These are phyloP conservation scores for Teleogryllus oceanicus DNA, from an alignment of 2,888 invertebrate species.

Conservation along the genomic window DNA sequence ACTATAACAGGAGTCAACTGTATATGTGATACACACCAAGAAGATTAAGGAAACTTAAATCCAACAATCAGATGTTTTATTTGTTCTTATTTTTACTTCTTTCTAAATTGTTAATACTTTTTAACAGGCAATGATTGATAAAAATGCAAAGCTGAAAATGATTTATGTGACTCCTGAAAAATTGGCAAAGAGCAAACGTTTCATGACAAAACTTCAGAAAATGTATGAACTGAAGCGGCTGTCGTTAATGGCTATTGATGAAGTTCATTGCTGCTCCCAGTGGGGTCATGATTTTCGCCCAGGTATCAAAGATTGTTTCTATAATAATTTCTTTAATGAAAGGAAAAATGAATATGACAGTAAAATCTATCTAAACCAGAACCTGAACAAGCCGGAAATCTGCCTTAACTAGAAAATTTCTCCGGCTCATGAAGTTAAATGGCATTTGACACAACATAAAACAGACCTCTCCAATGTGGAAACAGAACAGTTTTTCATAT, in stretches of 20 bases:
- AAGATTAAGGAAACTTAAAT: background rate
- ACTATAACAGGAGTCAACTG: too few species aligned
- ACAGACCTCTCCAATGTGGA: too few species aligned
- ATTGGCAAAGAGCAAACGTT: conserved; percentile 79
- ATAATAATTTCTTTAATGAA: too few species aligned
- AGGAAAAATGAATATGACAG: too few species aligned
- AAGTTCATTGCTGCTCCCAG: conserved; percentile 89
- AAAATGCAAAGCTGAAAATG: conserved; percentile 62
- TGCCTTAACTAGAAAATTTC: too few species aligned
- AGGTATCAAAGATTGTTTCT: too few species aligned
- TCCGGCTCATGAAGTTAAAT: too few species aligned
- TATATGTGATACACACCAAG: too few species aligned
- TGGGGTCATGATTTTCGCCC: conserved; percentile 94
- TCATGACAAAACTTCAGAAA: conserved; percentile 83
- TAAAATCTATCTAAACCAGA: too few species aligned
- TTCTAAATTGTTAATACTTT: background rate
- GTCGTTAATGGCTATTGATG: conserved; percentile 81
- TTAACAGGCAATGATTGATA: conserved; percentile 56
- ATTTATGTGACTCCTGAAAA: conserved; percentile 87
- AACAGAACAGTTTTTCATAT: too few species aligned
- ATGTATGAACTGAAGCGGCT: conserved; percentile 67
- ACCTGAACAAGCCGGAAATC: too few species aligned
- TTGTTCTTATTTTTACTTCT: conserved; percentile 20
- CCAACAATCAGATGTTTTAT: background rate
- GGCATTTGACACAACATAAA: too few species aligned